Conservation (phyloP, 2,888 invertebrate genomes). For the Lampropteryx suffumata region DNA sequence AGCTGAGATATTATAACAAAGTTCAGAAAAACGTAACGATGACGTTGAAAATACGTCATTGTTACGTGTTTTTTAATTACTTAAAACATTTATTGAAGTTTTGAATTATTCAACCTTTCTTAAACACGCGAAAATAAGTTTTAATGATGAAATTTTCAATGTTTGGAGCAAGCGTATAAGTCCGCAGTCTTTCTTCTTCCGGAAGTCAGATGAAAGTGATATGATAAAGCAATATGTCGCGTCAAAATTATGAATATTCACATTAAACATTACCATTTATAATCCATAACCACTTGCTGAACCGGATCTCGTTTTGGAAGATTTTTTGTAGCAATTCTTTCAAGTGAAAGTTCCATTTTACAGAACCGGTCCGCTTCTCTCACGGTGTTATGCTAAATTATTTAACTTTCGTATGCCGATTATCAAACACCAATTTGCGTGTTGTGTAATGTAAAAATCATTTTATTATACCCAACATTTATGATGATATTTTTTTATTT, state of each 20-base stretch:
- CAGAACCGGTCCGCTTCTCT: slow-evolving; percentile 60
- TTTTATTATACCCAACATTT: no score
- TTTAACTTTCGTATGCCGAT: slow-evolving; percentile 54
- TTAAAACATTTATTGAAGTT: no score
- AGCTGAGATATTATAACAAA: not conserved
- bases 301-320: slow-evolving; percentile 65
- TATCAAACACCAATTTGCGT: slow-evolving; percentile 30
- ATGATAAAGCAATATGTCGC: not conserved
- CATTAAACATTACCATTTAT: slow-evolving; percentile 32
- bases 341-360: slow-evolving; percentile 73
- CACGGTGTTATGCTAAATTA: slow-evolving; percentile 65
- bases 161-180: no score
- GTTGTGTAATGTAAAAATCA: slow-evolving; percentile 2
- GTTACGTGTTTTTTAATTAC: no score
- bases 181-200: no score
- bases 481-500: no score
- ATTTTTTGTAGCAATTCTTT: slow-evolving; percentile 42
- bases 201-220: slow-evolving; percentile 6
- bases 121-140: no score
- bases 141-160: no score
- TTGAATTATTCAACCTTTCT: no score
- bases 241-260: slow-evolving; percentile 12
- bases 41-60: no score
- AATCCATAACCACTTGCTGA: slow-evolving; percentile 46
- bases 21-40: no score